These are phyloP conservation scores for Ferdinandea cuprea DNA, from an alignment of 2,888 invertebrate species.

Conservation along the genomic window DNA sequence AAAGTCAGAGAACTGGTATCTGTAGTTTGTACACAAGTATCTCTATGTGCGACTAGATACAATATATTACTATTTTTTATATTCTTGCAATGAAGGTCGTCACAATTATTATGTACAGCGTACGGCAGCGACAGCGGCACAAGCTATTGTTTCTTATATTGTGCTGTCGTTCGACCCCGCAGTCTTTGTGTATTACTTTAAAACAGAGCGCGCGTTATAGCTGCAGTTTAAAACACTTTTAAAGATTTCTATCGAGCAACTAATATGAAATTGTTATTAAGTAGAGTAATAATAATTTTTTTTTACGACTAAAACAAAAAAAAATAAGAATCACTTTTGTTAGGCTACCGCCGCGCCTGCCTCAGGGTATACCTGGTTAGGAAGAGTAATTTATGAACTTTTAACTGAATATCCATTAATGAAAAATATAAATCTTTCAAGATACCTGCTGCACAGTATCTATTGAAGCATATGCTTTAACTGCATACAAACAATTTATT, in stretches of 20 bases:
- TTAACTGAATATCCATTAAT: conserved; percentile 67
- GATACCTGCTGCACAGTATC: conserved; percentile 37
- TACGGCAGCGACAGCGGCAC: conserved; percentile 49
- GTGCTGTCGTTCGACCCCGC: conserved; percentile 37
- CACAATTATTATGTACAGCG: conserved; percentile 66
- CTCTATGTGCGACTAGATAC: conserved; percentile 47
- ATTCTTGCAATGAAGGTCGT: conserved; percentile 74
- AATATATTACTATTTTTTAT: conserved; percentile 37
- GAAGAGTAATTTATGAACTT: conserved; percentile 69
- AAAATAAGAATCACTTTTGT: conserved; percentile 19
- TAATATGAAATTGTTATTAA: conserved; percentile 70
- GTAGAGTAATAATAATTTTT: conserved; percentile 68
- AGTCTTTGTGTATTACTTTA: background rate
- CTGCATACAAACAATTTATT: conserved; percentile 63
- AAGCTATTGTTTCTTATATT: conserved; percentile 66
- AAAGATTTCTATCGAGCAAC: conserved; percentile 68
- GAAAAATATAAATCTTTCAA: conserved; percentile 15
- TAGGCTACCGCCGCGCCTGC: conserved; percentile 39
- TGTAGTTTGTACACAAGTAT: conserved; percentile 63
- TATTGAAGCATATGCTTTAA: conserved; percentile 7
- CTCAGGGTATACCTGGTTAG: conserved; percentile 47
- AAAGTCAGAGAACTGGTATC: conserved; percentile 74
- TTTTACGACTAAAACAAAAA: conserved; percentile 44
- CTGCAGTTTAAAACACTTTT: conserved; percentile 50
- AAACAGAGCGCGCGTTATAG: conserved; percentile 6